Evolutionary conservation across 2,888 invertebrate genomes (phyloP), one percentile per base, ranked within the genome.

Genomic region (Girardia tigrina): DNA sequence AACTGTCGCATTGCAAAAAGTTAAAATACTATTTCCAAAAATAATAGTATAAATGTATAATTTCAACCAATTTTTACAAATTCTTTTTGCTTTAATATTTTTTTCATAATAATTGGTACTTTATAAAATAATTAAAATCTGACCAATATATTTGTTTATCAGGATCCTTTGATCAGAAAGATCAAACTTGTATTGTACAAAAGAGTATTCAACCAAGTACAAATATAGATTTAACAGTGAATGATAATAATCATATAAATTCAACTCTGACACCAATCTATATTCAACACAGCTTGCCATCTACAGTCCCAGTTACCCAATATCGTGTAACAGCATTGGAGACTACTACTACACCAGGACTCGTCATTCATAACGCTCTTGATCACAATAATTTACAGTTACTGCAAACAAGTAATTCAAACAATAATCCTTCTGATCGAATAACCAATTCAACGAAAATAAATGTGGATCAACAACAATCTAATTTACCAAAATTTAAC

Each of bases 231-330:
- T 20, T 56, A 56, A 56, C 56, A 8, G 56, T 56, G n/a, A 56
- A 56, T 56, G 56, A 56, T 56, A 56, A 56, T n/a, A 56, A n/a
- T 56, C 56, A 56, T 16, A 56, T 56, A 56, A 56, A 56, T 56
- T 56, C 56, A 8, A 56, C 56, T 8, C n/a, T 56, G 4, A 56
- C 56, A 6, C 56, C 56, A 16, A 56, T 56, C 56, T 56, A 56
- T 56, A 56, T 56, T 23, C 56, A 56, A 56, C 56, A 56, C n/a
- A 56, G 23, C 56, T 56, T 56, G 56, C 56, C 56, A 56, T 56
- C 56, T 8, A 16, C 56, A 56, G 56, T 56, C 56, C 56, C 56
- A 4, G 56, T 56, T 12, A 56, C 56, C 23, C 56, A 56, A 16
- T 56, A 56, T 56, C 4, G 56, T 20, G 56, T 56, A 16, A 56